phyloP scores from a whole-genome alignment of 2,888 invertebrate genomes.

The Pecten maximus region DNA sequence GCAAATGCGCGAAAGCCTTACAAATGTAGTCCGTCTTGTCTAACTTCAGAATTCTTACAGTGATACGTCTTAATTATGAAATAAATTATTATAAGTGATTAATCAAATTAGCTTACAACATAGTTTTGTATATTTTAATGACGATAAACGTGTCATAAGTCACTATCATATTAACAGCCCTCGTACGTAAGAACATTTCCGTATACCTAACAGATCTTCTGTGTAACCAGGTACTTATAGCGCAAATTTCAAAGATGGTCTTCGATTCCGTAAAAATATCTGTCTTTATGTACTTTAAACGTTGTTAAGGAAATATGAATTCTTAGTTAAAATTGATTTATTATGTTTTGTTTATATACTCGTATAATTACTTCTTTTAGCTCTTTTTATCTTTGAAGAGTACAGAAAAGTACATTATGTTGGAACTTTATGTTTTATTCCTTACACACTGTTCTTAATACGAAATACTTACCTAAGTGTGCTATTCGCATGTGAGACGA shows the following conservation, averaged over 20 bases:
- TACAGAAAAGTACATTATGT: no score
- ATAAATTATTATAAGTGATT: conserved; percentile 35
- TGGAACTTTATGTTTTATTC: no score
- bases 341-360: no score
- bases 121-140: neutral
- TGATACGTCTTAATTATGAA: conserved; percentile 24
- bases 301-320: no score
- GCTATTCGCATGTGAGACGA: no score
- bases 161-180: neutral
- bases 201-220: neutral
- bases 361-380: no score
- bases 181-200: neutral
- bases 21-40: neutral
- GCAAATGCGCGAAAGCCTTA: neutral
- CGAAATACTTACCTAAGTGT: no score
- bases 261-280: no score
- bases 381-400: no score
- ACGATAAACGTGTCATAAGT: neutral
- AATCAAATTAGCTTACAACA: conserved; percentile 27
- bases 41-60: neutral
- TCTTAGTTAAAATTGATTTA: no score
- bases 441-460: no score
- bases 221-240: neutral
- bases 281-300: no score
- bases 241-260: neutral